phyloP scores from a whole-genome alignment of 2,797 vertebrate genomes.

The Champsocephalus gunnari region DNA sequence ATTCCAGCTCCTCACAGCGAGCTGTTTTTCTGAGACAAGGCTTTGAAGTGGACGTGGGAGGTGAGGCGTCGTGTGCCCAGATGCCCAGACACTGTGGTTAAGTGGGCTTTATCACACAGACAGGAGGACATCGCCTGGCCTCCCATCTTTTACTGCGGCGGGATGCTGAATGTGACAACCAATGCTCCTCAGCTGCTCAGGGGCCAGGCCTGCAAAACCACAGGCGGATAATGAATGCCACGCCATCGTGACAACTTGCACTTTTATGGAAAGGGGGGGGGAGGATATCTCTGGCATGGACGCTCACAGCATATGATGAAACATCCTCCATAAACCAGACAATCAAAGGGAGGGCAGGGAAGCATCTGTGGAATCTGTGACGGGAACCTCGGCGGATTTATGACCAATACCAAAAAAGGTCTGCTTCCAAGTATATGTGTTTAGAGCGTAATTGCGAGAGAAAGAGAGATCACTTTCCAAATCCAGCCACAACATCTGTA shows the following conservation, averaged over 20 bases:
- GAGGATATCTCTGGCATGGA: constrained; percentile 63
- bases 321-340: constrained; percentile 76
- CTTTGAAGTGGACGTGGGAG: constrained; percentile 75
- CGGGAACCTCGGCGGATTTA: constrained; percentile 65
- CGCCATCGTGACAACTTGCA: constrained; percentile 76
- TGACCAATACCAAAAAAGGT: constrained; percentile 55
- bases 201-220: constrained; percentile 55
- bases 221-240: constrained; percentile 77
- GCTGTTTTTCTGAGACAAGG: constrained; percentile 52
- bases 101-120: constrained; percentile 65
- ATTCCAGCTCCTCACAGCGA: constrained; percentile 54
- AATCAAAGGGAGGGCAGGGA: constrained; percentile 69
- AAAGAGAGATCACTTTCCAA: constrained; percentile 57
- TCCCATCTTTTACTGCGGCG: constrained; percentile 52
- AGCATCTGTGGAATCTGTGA: constrained; percentile 63
- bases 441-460: constrained; percentile 42
- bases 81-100: constrained; percentile 65
- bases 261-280: constrained; percentile 77
- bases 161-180: constrained; percentile 60
- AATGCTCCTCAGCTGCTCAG: constrained; percentile 64
- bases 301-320: constrained; percentile 52
- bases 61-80: constrained; percentile 59
- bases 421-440: constrained; percentile 50
- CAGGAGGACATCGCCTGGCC: constrained; percentile 49
- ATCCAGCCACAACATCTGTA: constrained; percentile 66